Percentiles rank a stretch among this genome's conserved stretches.
Conservation (phyloP, 2,113 vertebrate genomes). For the Lycaon pictus region DNA sequence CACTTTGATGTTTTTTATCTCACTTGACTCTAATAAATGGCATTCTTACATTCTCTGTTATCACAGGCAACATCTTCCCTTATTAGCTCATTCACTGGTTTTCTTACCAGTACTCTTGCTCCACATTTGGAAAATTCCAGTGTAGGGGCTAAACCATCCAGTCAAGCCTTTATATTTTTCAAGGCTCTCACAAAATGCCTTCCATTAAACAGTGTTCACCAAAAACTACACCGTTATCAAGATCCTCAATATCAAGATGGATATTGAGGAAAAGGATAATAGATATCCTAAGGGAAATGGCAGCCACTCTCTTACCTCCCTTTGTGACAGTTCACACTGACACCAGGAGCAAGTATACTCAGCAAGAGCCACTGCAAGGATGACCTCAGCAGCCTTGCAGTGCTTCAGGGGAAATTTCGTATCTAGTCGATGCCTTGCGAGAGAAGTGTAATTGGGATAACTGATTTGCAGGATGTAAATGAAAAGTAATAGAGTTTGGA, state of each 20-base stretch:
- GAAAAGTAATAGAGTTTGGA: conserved; percentile 66
- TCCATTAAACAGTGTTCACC: conserved; percentile 65
- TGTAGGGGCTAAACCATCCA: conserved; percentile 49
- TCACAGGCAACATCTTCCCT: conserved; percentile 40
- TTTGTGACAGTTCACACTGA: conserved; percentile 72
- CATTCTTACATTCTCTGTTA: conserved; percentile 58
- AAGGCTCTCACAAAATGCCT: conserved; percentile 53
- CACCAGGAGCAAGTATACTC: conserved; percentile 79
- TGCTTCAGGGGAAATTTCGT: conserved; percentile 80
- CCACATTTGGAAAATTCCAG: conserved; percentile 69
- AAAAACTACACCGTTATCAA: conserved; percentile 66
- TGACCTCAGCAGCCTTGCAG: conserved; percentile 56
- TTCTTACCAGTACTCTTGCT: conserved; percentile 62
- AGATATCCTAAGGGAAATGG: conserved; percentile 69
- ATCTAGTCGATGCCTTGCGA: conserved; percentile 72
- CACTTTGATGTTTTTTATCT: conserved; percentile 59
- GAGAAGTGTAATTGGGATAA: conserved; percentile 79
- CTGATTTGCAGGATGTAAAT: conserved; percentile 70
- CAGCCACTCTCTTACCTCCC: conserved; percentile 74
- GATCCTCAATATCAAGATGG: too few relatives aligned
- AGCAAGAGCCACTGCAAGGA: conserved; percentile 72
- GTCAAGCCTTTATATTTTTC: conserved; percentile 62
- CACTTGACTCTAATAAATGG: conserved; percentile 46
- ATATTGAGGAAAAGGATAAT: conserved; percentile 68
- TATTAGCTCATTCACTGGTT: conserved; percentile 59